Evolutionary conservation across 2,888 invertebrate genomes (phyloP), one percentile per base, ranked within the genome.

Genomic region (Anticlea derivata): DNA sequence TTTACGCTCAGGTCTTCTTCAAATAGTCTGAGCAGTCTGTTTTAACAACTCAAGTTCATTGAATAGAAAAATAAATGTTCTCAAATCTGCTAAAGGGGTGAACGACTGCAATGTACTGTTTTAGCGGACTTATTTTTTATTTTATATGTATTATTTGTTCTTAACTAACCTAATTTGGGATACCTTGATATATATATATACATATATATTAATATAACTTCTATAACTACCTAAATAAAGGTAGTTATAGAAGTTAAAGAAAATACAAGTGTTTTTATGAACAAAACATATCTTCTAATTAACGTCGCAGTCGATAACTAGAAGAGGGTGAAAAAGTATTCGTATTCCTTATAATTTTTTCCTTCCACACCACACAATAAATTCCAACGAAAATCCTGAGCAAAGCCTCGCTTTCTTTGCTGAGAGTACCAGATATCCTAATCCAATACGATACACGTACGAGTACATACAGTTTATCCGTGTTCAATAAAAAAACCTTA

Each of bases 31-130:
- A 23, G 47, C 50, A 40, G 22, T 46, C 31, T 38, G 17, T 50
- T 53, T 55, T 45, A 55, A 46, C 29, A 37, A 49, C 7, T 12
- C n/a, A 24, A 55, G 49, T 50, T 58, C 49, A 55, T 51, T 50
- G 47, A 29, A 29, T 44, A 30, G 40, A 46, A 50, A 43, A 49
- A 39, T 44, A 51, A 40, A n/a, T n/a, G n/a, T 26, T 38, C 17
- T 37, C 34, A 5, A 40, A 33, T 17, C n/a, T 34, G 24, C 33
- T 13, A n/a, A 24, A 46, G 24, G 17, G 37, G 12, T 34, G 20
- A 35, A 5, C 10, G 35, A 22, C 10, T 5, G 5, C 24, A 13
- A 38, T 26, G 37, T 10, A 10, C 5, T 24, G 11, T 22, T 12
- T 24, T 11, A 23, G 13, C 13, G n/a, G n/a, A n/a, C n/a, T n/a